Evolutionary conservation across 2,888 invertebrate genomes (phyloP), one percentile per base, ranked within the genome.

Genomic region (Stictocephala bisonia): DNA sequence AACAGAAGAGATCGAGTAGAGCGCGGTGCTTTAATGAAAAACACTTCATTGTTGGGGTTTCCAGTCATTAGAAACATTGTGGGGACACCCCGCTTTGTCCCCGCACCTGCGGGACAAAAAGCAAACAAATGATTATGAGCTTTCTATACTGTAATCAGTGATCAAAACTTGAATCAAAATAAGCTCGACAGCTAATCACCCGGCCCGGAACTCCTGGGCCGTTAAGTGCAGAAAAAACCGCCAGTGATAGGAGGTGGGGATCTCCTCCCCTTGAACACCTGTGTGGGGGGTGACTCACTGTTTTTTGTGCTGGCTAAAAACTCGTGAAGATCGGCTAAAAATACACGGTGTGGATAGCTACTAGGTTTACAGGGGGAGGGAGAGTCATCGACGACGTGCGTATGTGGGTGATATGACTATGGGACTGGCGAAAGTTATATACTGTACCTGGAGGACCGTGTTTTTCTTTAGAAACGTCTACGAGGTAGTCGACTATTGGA

Each of bases 61-160:
- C 60, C 60, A 60, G 35, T 60, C 29, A 56, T 56, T 56, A 29
- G 56, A 27, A 60, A 60, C 60, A 60, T 60, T 35, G 40, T 29
- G 6, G 11, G 31, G 60, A 1, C 4, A n/a, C n/a, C n/a, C n/a
- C n/a, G 20, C 22, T 15, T 60, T 35, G 31, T 31, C 40, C 18
- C 2, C 22, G 22, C 60, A 60, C 60, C 60, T 60, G 60, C 31
- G 40, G 18, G 53, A 69, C 69, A 69, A 53, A 69, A 69, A 24
- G 15, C 69, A 53, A 69, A 69, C 69, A 69, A 69, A 69, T 69
- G 69, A 69, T 69, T 69, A 69, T 40, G 51, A 69, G 53, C 56
- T 69, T 69, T 69, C 53, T 69, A 40, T 53, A 24, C 24, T 20
- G 3, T 69, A 40, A 69, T 56, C 24, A 69, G n/a, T n/a, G n/a